Percentiles rank a stretch among this genome's conserved stretches.
Conservation (phyloP, 2,888 invertebrate genomes). For the Neoitamus cyanurus region DNA sequence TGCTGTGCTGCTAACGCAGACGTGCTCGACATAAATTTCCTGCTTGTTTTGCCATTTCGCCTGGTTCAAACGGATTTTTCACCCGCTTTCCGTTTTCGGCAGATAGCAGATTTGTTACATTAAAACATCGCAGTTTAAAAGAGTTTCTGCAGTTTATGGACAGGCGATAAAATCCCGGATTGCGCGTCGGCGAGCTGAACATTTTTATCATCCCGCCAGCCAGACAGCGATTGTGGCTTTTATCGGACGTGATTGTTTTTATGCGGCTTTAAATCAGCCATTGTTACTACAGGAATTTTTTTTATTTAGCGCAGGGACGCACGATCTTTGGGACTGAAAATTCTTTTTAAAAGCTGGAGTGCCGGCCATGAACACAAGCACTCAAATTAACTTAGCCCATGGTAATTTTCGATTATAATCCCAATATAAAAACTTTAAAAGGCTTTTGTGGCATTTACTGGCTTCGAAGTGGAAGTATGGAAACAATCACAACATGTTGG, state of each 20-base stretch:
- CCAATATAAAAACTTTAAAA: background rate
- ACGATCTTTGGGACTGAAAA: background rate
- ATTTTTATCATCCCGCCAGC: background rate
- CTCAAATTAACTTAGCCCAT: background rate
- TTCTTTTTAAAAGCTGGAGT: background rate
- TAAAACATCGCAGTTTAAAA: background rate
- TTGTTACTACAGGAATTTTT: background rate
- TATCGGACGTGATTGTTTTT: background rate
- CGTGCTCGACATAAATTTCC: background rate
- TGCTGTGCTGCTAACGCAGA: background rate
- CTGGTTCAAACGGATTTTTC: background rate
- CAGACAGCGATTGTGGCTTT: background rate
- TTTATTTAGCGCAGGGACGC: background rate
- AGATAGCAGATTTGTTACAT: background rate
- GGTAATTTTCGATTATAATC: background rate
- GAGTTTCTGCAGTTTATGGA: background rate
- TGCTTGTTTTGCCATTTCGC: background rate
- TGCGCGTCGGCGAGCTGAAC: background rate
- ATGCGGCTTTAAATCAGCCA: background rate
- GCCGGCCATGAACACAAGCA: background rate
- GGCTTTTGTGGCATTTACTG: too few relatives aligned
- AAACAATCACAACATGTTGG: too few relatives aligned
- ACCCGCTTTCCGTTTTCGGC: background rate
- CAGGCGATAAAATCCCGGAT: background rate
- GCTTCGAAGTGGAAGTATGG: too few relatives aligned